These are phyloP conservation scores for Ormia ochracea DNA, from an alignment of 2,888 invertebrate genomes.

Conservation along the genomic window DNA sequence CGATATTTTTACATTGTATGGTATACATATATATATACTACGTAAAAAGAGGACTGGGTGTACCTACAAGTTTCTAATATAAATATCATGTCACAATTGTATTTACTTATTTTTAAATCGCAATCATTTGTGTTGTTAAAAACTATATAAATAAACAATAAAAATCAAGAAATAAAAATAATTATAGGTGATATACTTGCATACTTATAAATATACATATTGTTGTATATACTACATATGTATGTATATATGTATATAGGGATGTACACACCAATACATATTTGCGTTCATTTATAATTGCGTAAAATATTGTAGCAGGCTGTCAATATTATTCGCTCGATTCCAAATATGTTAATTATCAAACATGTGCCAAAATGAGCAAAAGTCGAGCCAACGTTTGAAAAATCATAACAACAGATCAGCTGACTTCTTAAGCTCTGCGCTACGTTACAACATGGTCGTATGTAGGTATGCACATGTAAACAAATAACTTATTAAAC, in stretches of 20 bases:
- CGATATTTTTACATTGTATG: too few relatives aligned
- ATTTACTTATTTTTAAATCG: too few relatives aligned
- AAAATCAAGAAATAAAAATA: too few relatives aligned
- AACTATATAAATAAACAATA: not conserved
- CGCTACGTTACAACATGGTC: not conserved
- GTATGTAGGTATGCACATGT: not conserved
- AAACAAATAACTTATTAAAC: conserved; percentile 15
- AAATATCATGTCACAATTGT: not conserved
- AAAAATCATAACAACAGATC: not conserved
- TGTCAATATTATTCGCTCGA: not conserved
- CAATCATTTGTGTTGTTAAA: not conserved
- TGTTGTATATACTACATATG: not conserved
- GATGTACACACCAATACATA: too few relatives aligned
- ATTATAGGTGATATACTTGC: too few relatives aligned
- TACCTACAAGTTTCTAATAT: not conserved
- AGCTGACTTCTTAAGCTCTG: conserved; percentile 31
- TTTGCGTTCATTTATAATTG: too few relatives aligned
- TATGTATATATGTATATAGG: not conserved
- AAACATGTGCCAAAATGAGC: not conserved
- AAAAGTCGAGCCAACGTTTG: not conserved
- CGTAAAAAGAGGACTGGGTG: too few relatives aligned
- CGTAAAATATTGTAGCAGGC: not conserved
- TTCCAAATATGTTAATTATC: conserved; percentile 9
- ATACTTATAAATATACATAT: not conserved
- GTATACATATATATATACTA: too few relatives aligned